phyloP scores from a whole-genome alignment of 1,140 invertebrate genomes.

The Carposina sasakii region DNA sequence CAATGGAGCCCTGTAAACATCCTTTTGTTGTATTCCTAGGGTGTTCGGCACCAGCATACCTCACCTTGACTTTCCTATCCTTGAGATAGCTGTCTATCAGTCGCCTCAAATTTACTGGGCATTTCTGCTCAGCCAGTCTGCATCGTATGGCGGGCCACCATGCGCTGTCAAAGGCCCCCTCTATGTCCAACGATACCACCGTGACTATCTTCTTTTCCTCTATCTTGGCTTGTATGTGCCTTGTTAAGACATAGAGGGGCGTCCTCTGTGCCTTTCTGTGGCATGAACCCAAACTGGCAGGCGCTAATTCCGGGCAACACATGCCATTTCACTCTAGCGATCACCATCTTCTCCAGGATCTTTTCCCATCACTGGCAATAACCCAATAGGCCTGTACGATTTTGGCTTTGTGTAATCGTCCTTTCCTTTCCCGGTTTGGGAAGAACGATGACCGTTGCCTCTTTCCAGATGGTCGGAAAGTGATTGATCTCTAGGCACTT shows the following conservation, averaged over 20 bases:
- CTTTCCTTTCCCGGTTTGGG: background rate
- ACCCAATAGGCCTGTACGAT: constrained; percentile 13
- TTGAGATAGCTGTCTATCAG: constrained; percentile 13
- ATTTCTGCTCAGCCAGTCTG: constrained; percentile 18
- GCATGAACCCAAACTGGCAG: background rate
- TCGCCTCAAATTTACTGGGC: constrained; percentile 9
- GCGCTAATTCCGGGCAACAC: background rate
- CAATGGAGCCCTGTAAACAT: background rate
- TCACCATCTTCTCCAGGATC: constrained; percentile 11
- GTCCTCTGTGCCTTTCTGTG: background rate
- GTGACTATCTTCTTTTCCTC: constrained; percentile 4
- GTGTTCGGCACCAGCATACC: constrained; percentile 13
- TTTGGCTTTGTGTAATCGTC: constrained; percentile 6
- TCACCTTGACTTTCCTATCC: constrained; percentile 10
- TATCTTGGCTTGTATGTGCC: constrained; percentile 4
- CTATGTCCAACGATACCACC: constrained; percentile 18
- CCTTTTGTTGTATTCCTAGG: constrained; percentile 2
- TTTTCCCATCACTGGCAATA: constrained; percentile 13
- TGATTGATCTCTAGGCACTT: background rate
- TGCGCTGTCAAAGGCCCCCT: too few relatives aligned
- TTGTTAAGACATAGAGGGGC: background rate
- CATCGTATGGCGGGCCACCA: too few relatives aligned
- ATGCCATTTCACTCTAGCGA: constrained; percentile 1
- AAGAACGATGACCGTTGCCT: constrained; percentile 1
- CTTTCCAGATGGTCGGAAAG: constrained; percentile 8